phyloP scores from a whole-genome alignment of 2,888 invertebrate genomes.

The Halictus quadricinctus region DNA sequence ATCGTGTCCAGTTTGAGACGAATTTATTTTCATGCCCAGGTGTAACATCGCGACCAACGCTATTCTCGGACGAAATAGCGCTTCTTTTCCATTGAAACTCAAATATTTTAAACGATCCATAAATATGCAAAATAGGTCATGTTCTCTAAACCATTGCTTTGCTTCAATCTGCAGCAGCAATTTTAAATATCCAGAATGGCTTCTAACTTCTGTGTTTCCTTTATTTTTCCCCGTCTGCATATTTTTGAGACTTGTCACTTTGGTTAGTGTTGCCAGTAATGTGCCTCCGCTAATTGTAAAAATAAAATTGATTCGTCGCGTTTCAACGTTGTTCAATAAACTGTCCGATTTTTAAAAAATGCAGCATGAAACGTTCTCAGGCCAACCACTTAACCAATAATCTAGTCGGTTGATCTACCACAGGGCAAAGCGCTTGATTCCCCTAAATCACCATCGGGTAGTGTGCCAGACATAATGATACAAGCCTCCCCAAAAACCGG shows the following conservation, averaged over 20 bases:
- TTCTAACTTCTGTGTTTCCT: too few species aligned
- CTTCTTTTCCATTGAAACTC: not conserved
- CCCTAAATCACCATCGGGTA: not conserved
- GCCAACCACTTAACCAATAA: not conserved
- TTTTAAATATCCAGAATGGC: not conserved
- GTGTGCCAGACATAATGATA: conserved; percentile 50
- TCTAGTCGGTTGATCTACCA: not conserved
- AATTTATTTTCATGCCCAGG: not conserved
- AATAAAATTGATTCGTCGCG: not conserved
- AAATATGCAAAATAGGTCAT: too few species aligned
- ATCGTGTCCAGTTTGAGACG: not conserved
- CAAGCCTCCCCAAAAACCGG: conserved; percentile 40
- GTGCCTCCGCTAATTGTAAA: too few species aligned
- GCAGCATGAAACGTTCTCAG: not conserved
- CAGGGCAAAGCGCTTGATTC: not conserved
- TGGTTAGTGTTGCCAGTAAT: too few species aligned
- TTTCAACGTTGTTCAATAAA: not conserved
- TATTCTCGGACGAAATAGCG: not conserved
- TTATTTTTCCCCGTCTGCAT: too few species aligned
- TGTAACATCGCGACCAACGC: not conserved
- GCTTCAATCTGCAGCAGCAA: not conserved
- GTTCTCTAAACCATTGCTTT: not conserved
- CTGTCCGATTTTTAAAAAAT: not conserved
- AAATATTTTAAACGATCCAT: not conserved
- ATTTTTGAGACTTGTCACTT: not conserved